phyloP scores from a whole-genome alignment of 2,888 invertebrate genomes.

The Glaucopsyche alexis region DNA sequence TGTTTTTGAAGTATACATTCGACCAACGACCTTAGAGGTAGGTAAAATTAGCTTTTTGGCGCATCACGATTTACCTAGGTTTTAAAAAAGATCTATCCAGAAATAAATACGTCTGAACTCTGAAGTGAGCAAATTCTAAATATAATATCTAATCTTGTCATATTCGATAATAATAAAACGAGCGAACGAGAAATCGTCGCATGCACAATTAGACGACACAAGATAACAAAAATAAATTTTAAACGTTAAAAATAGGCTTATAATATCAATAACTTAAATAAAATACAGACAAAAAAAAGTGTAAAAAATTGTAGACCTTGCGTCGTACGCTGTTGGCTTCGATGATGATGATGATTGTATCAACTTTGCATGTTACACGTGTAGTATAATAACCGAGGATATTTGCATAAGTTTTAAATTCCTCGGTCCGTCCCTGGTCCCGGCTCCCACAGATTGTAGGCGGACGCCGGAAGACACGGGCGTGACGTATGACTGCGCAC shows the following conservation, averaged over 20 bases:
- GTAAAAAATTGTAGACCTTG: neutral
- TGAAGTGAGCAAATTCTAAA: constrained; percentile 1
- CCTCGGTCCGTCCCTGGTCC: constrained; percentile 33
- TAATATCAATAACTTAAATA: no score
- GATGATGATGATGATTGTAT: neutral
- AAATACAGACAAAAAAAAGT: neutral
- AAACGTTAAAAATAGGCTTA: no score
- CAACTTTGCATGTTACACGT: constrained; percentile 7
- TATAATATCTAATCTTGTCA: constrained; percentile 6
- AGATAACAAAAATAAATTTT: no score
- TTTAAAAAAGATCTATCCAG: neutral
- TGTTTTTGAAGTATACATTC: neutral
- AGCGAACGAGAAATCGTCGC: neutral
- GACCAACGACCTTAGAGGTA: neutral
- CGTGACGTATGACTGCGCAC: constrained; percentile 68
- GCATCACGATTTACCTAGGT: neutral
- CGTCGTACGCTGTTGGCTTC: neutral
- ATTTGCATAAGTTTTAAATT: constrained; percentile 44
- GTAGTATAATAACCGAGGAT: constrained; percentile 25
- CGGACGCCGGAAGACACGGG: constrained; percentile 65
- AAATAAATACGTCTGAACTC: constrained; percentile 4
- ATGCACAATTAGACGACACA: no score
- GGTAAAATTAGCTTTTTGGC: neutral
- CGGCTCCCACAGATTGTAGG: constrained; percentile 45
- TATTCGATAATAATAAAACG: neutral